A percentile compares a stretch with the other conserved stretches of the same genome.
phyloP scores from a whole-genome alignment of 2,113 vertebrate species.

The Mobula hypostoma region DNA sequence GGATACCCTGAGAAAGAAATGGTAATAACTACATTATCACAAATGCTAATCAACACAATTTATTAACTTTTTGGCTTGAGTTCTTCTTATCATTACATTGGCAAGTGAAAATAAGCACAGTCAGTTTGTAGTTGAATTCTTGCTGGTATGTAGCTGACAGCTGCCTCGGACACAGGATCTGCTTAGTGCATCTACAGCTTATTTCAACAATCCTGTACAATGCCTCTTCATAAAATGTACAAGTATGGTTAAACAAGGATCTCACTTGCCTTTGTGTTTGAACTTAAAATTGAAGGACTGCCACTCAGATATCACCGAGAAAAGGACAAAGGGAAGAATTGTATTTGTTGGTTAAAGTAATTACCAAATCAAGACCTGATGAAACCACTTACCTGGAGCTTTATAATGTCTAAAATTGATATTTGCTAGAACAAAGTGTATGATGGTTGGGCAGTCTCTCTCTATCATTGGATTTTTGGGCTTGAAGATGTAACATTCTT shows the following conservation, averaged over 20 bases:
- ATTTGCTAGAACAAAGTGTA: slow-evolving; percentile 95
- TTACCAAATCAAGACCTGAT: not conserved
- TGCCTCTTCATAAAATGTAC: not conserved
- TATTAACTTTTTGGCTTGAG: not conserved
- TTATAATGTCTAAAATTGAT: slow-evolving; percentile 88
- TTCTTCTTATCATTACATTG: not conserved
- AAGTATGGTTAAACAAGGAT: not conserved
- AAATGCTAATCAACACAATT: not conserved
- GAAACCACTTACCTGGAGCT: slow-evolving; percentile 69
- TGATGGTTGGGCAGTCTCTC: slow-evolving; percentile 84
- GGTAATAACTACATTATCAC: not conserved
- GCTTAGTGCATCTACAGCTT: not conserved
- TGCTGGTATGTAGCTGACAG: not conserved
- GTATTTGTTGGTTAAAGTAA: not conserved
- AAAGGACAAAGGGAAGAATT: not conserved
- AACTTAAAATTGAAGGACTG: not conserved
- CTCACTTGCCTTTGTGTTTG: not conserved
- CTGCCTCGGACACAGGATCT: not conserved
- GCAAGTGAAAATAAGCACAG: not conserved
- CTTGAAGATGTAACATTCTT: slow-evolving; percentile 95
- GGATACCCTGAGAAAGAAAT: not conserved
- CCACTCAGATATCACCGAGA: not conserved
- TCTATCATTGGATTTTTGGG: slow-evolving; percentile 75
- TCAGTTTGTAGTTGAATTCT: not conserved
- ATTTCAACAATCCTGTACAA: not conserved